Evolutionary conservation across 2,113 vertebrate species (phyloP), one percentile per base, ranked within the genome.

Genomic region (Stictonetta naevosa): DNA sequence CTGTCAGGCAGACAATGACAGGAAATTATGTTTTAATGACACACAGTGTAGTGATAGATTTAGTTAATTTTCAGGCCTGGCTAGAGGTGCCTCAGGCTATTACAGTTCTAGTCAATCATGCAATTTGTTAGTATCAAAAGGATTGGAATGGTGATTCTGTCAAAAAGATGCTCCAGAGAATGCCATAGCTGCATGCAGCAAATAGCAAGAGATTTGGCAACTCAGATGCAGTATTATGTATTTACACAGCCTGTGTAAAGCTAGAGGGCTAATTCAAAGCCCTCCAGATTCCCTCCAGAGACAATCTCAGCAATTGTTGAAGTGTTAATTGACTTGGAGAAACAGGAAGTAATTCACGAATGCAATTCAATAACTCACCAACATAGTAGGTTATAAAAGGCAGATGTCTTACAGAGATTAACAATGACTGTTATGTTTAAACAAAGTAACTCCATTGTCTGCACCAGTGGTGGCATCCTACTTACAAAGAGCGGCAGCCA

Each of bases 31-130:
- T 72, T 90, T 71, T 85, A 93, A 92, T 79, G 88, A 46, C 71
- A 85, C 44, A 58, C 4, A 50, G 0, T 5, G 22, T 64, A 83
- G 31, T 85, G 52, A 90, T 22, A 92, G 66, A 93, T 92, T 75
- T 90, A 79, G 48, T 85, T 96, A 79, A 90, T 92, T 94, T 90
- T 95, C 85, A 88, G 71, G 31, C 38, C 66, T 94, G 29, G 12
- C 25, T 95, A 42, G 56, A 90, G 90, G 44, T 59, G 64, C 58
- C 58, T 85, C n/a, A 79, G 42, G 42, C 78, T 93, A 59, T 87
- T 87, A 85, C 21, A 79, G 13, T 59, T 63, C 31, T 78, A 78
- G 74, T 84, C 74, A 93, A 78, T 93, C 82, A 93, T 55, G 42
- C 21, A 64, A 83, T 94, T 78, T 90, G 31, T 92, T 79, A 75